A percentile compares a stretch with the other conserved stretches of the same genome.
Conservation (phyloP, 2,888 invertebrate species). For the Cryptophagus acutangulus region DNA sequence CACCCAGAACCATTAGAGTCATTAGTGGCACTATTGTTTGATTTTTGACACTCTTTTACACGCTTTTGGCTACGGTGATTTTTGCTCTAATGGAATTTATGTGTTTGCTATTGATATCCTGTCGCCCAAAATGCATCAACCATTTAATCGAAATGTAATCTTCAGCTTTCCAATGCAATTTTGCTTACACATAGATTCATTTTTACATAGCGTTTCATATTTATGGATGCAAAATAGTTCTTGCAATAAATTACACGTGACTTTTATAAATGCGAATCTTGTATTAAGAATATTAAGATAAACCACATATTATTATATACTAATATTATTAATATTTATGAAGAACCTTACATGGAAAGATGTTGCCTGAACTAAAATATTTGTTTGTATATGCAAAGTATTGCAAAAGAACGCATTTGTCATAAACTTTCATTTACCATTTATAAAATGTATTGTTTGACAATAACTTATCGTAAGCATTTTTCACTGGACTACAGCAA, state of each 20-base stretch:
- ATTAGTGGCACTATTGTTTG: constrained; percentile 34
- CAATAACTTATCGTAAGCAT: not conserved
- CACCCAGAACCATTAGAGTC: constrained; percentile 41
- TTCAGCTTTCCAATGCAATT: too few relatives aligned
- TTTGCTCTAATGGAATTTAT: constrained; percentile 27
- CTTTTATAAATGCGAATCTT: constrained; percentile 2
- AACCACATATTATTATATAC: not conserved
- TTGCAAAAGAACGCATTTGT: not conserved
- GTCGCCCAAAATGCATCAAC: too few relatives aligned
- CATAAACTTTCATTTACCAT: not conserved
- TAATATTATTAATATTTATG: constrained; percentile 5
- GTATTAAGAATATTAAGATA: constrained; percentile 1
- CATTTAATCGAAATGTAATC: too few relatives aligned
- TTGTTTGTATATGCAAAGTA: constrained; percentile 1
- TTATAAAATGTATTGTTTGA: not conserved
- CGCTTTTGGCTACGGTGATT: constrained; percentile 23
- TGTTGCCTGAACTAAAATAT: constrained; percentile 25
- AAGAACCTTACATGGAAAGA: constrained; percentile 38
- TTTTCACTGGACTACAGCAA: constrained; percentile 1
- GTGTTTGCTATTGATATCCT: too few relatives aligned
- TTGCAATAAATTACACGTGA: too few relatives aligned
- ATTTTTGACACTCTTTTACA: constrained; percentile 39
- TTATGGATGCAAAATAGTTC: too few relatives aligned
- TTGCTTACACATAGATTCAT: too few relatives aligned
- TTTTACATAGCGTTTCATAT: too few relatives aligned